Evolutionary conservation across 2,797 vertebrate species (phyloP).

Genomic region (Australoheros facetus): DNA sequence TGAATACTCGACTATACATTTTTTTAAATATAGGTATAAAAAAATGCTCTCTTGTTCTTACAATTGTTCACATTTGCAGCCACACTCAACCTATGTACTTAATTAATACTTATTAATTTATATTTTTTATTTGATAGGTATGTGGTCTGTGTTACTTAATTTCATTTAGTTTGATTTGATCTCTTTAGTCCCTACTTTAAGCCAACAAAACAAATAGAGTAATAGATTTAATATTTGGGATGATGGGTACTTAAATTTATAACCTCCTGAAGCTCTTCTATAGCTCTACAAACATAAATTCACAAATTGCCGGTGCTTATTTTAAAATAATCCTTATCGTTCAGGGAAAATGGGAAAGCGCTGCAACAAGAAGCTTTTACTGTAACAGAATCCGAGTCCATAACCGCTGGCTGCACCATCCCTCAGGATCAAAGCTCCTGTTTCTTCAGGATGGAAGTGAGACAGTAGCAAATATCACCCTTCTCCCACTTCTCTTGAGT

Average conservation of each 20-base stretch:
- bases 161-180: not conserved
- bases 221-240: not conserved
- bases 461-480: not conserved
- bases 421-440: slow-evolving; percentile 23
- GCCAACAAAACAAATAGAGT: not conserved
- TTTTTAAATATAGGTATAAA: not conserved
- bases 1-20: not conserved
- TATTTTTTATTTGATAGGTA: not conserved
- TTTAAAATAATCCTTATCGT: not conserved
- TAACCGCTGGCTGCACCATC: not conserved
- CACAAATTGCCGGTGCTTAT: not conserved
- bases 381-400: not conserved
- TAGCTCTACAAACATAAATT: not conserved
- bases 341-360: not conserved
- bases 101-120: no score
- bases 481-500: slow-evolving; percentile 12
- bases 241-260: not conserved
- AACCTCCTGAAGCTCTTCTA: not conserved
- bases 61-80: not conserved
- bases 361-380: not conserved
- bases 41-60: not conserved
- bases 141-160: not conserved
- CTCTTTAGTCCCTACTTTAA: not conserved
- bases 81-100: not conserved
- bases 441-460: slow-evolving; percentile 17